Evolutionary conservation across 2,888 invertebrate species (phyloP).

Genomic region (Celastrina argiolus): DNA sequence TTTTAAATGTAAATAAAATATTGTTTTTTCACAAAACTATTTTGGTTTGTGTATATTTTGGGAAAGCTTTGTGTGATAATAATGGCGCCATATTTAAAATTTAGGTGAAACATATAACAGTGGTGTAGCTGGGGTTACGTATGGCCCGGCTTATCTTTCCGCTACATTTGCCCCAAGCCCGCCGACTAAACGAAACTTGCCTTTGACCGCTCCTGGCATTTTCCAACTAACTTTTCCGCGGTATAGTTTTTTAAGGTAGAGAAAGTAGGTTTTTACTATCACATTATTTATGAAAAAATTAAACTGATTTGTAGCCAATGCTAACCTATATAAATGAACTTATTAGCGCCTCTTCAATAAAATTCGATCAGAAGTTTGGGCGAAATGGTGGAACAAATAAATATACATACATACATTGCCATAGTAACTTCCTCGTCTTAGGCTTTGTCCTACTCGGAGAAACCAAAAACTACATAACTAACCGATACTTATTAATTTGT

Average conservation of each 20-base stretch:
- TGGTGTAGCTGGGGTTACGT: slow-evolving; percentile 13
- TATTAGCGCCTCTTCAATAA: too few relatives aligned
- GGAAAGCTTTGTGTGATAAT: neutral
- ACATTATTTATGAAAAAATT: neutral
- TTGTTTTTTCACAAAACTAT: too few relatives aligned
- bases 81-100: slow-evolving; percentile 15
- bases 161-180: slow-evolving; percentile 50
- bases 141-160: slow-evolving; percentile 46
- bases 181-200: slow-evolving; percentile 51
- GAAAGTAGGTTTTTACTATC: too few relatives aligned
- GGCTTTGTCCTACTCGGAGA: too few relatives aligned
- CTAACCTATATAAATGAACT: too few relatives aligned
- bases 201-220: slow-evolving; percentile 30
- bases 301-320: neutral
- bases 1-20: too few relatives aligned
- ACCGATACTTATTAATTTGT: too few relatives aligned
- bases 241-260: neutral
- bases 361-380: too few relatives aligned
- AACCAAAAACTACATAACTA: too few relatives aligned
- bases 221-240: slow-evolving; percentile 24
- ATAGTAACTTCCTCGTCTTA: too few relatives aligned
- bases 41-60: neutral
- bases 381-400: too few relatives aligned
- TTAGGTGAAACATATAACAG: slow-evolving; percentile 9
- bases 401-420: too few relatives aligned